Evolutionary conservation across 2,113 vertebrate species (phyloP).

Genomic region (Bagarius yarrelli): DNA sequence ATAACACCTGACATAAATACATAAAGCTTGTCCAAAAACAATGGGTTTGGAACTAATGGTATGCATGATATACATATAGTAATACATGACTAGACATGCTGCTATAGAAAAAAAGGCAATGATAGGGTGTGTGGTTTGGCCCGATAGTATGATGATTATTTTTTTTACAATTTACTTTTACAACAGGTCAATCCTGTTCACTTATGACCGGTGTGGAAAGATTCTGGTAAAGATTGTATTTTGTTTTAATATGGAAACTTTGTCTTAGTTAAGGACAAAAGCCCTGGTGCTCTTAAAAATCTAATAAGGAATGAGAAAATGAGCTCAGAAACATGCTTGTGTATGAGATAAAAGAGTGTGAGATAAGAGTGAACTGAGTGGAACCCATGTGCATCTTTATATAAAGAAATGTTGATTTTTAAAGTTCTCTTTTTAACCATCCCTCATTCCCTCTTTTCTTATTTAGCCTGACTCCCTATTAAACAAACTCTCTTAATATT

Average conservation of each 20-base stretch:
- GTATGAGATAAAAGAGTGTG: constrained; percentile 5
- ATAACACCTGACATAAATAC: background rate
- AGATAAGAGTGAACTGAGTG: background rate
- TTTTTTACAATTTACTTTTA: constrained; percentile 64
- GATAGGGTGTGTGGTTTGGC: background rate
- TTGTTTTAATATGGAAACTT: constrained; percentile 66
- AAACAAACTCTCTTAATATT: constrained; percentile 99
- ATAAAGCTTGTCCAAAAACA: background rate
- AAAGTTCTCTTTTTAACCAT: background rate
- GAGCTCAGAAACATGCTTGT: constrained; percentile 8
- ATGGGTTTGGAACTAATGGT: too few relatives aligned
- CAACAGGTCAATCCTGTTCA: constrained; percentile 76
- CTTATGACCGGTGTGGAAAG: constrained; percentile 68
- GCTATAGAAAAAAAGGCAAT: background rate
- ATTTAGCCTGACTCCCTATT: constrained; percentile 75
- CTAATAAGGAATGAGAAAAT: constrained; percentile 13
- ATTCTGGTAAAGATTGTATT: constrained; percentile 65
- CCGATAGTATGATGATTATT: background rate
- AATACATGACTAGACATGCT: background rate
- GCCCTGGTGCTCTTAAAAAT: constrained; percentile 63
- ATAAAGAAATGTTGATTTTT: constrained; percentile 55
- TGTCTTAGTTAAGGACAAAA: constrained; percentile 64
- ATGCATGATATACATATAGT: background rate
- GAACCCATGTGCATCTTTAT: constrained; percentile 59
- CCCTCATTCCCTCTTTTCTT: background rate